A percentile compares a stretch with the other conserved stretches of the same genome.
Evolutionary conservation across 2,797 vertebrate genomes (phyloP).

Genomic region (Clarias laeviceps): DNA sequence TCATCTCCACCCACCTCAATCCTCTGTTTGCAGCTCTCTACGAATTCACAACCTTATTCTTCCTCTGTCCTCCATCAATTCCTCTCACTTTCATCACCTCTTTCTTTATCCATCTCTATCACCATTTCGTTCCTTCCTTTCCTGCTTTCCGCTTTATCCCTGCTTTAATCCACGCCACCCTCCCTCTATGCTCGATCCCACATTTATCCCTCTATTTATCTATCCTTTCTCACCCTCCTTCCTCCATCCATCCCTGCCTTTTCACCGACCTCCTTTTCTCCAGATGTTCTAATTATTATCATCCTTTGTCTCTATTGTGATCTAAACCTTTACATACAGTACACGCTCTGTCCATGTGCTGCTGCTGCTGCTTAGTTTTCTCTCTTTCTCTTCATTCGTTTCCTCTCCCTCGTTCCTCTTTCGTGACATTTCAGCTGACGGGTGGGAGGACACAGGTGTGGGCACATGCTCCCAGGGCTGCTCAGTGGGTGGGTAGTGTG

Average conservation of each 20-base stretch:
- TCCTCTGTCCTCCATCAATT: not conserved
- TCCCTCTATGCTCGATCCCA: slow-evolving; percentile 13
- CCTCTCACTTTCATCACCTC: not conserved
- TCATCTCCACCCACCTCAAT: not conserved
- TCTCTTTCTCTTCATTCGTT: slow-evolving; percentile 25
- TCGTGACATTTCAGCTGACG: slow-evolving; percentile 46
- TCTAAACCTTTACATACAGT: not conserved
- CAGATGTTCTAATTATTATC: slow-evolving; percentile 8
- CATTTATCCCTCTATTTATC: slow-evolving; percentile 39
- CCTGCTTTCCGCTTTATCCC: not conserved
- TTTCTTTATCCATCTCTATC: slow-evolving; percentile 38
- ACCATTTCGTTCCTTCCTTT: not conserved
- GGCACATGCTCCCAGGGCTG: slow-evolving; percentile 60
- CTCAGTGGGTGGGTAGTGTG: slow-evolving; percentile 30
- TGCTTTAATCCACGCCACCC: slow-evolving; percentile 14
- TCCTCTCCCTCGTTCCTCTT: slow-evolving; percentile 28
- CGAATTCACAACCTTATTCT: not conserved
- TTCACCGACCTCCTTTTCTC: slow-evolving; percentile 11
- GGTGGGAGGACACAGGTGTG: slow-evolving; percentile 67
- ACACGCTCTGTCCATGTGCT: not conserved
- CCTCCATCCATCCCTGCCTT: slow-evolving; percentile 16
- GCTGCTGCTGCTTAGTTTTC: not conserved
- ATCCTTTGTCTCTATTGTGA: not conserved
- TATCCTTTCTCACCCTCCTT: slow-evolving; percentile 25
- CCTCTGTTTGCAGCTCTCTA: slow-evolving; percentile 1